Evolutionary conservation across 1,140 invertebrate species (phyloP), one percentile per base, ranked within the genome.

Genomic region (Sarcophaga bullata): DNA sequence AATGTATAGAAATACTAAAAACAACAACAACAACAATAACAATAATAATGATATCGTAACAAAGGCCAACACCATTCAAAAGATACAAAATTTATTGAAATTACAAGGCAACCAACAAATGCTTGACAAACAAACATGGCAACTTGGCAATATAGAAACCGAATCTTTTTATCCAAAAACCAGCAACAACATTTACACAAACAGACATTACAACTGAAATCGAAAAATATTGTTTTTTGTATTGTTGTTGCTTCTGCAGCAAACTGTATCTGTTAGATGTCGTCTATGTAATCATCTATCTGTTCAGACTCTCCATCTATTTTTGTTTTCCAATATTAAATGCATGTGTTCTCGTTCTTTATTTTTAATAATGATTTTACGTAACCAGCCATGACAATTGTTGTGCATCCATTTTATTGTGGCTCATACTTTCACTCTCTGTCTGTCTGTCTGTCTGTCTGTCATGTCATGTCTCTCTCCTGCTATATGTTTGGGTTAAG

Each of bases 111-210:
- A 68, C n/a, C 62, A 19, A 68, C 9, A n/a, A n/a, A n/a, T n/a
- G n/a, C n/a, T n/a, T n/a, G n/a, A n/a, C n/a, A 68, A 37, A 19
- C n/a, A 68, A 68, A 68, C 19, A 68, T 68, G 19, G 17, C 25
- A 37, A 37, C 25, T 68, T 8, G n/a, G 19, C n/a, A 68, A 25
- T 68, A 68, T 25, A 37, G 25, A 68, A 68, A 68, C 62, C 62
- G n/a, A 68, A 68, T 68, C 17, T 68, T 68, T 68, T 68, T 19
- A 37, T 37, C 25, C 25, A 19, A 68, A 25, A 68, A 52, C 17
- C 62, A 68, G 17, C n/a, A 68, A 68, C 62, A 68, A 68, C 49
- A 19, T 68, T 68, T 68, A 68, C 62, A 68, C 62, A 68, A n/a
- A 68, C 62, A 37, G 4, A 68, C 17, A 68, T 68, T 68, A 68